Evolutionary conservation across 2,113 vertebrate genomes (phyloP), one percentile per base, ranked within the genome.

Genomic region (Halcyon senegalensis): DNA sequence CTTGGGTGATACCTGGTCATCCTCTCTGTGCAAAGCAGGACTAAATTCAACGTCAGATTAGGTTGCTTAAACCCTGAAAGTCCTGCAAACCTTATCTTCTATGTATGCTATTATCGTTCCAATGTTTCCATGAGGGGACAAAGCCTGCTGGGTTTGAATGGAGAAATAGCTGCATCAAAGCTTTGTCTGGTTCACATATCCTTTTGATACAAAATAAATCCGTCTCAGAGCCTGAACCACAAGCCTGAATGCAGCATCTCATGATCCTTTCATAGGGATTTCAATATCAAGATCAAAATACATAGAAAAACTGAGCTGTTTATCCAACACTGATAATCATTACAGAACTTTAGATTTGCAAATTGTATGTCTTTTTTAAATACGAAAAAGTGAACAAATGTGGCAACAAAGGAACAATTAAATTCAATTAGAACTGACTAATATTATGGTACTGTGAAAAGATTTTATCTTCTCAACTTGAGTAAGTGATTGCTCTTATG

Each of bases 271-370:
- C 46, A 13, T 12, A 53, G 28, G 28, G n/a, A 56, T 88, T 92
- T 88, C 53, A 59, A 16, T 56, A 43, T 72, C 56, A 73, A 87
- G 50, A 81, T 81, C 53, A 81, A 91, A 94, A 91, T 53, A 76
- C 16, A n/a, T 6, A 8, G 70, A 59, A 68, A 56, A 85, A 7
- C 10, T 5, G 86, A 86, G 10, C 10, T 79, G 48, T 90, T 63
- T 88, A 62, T 51, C 55, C 53, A 39, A 48, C 27, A 51, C 16
- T 33, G n/a, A 89, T 35, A 19, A 30, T 55, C 25, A 56, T 27
- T 18, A 13, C 44, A 64, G 44, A 83, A 25, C 11, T 41, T 24
- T 41, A 44, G 46, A 37, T 82, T 28, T 79, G n/a, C 31, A 78
- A 63, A 79, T 86, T 48, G 10, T 59, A 5, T 20, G 12, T 44